Base-by-base conservation (phyloP, 1,140 invertebrate genomes). In the Eriocheir sinensis region DNA sequence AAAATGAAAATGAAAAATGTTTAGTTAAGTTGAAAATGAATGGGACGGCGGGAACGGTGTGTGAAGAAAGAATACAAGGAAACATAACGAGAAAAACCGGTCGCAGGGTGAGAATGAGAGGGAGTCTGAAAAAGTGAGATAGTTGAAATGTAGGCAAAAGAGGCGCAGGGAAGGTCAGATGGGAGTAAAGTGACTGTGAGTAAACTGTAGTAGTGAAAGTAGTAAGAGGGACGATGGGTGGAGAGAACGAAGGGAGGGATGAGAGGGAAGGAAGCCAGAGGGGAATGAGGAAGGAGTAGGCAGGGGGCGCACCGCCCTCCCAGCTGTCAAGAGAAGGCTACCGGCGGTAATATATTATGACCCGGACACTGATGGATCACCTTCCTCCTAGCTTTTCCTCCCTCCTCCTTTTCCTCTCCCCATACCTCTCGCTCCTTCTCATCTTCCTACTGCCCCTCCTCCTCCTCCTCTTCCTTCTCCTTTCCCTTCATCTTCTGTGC, bases 321-420 rank as follows among this genome's bases (percentile, higher is more conserved):
- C 81, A n/a, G 30, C 38, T 41, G 34, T 85, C 81, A 38, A 85
- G 60, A 21, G 60, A 72, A n/a, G 60, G 60, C 60, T n/a, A 72
- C 60, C 27, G 21, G 60, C 60, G 60, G 60, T 72, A 72, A 72
- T 72, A 72, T 72, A 72, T 72, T 72, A 72, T 72, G 60, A 72
- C 21, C 27, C 60, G n/a, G 60, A 72, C 60, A 72, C 60, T 72
- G 60, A 72, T 72, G 60, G 60, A 72, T 72, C 27, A 72, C 60
- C 60, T 72, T 72, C 60, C 60, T 88, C 12, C 60, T 72, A 72
- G 60, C 60, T 72, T 72, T 72, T n/a, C 60, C 60, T 72, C 60
- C 81, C 30, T 85, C 34, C 38, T 85, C 81, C 81, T 38, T 34
- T n/a, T 85, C 81, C 81, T 41, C 81, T 34, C 36, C 17, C 81